Conservation (phyloP, 2,888 invertebrate species). For the Drosophila histrio region DNA sequence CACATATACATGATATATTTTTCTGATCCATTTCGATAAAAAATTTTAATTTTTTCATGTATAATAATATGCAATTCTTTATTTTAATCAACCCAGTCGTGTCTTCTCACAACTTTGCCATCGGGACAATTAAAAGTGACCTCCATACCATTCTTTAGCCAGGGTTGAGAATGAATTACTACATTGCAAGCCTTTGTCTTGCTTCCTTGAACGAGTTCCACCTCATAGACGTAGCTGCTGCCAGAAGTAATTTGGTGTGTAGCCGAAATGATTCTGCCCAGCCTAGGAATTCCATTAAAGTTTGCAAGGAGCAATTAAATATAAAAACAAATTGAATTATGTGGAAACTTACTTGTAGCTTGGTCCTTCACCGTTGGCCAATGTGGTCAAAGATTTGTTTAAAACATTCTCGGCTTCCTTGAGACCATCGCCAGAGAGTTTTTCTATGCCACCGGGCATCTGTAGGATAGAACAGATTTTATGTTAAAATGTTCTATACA, state of each 20-base stretch:
- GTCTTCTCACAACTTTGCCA: too few relatives aligned
- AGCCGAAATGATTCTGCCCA: constrained; percentile 59
- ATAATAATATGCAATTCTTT: too few relatives aligned
- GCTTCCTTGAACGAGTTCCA: constrained; percentile 46
- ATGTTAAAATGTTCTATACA: neutral
- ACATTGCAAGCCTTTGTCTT: constrained; percentile 44
- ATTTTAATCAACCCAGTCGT: too few relatives aligned
- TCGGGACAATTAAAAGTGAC: constrained; percentile 59
- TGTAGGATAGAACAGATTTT: neutral
- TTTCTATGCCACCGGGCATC: constrained; percentile 25
- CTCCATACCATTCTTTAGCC: constrained; percentile 51
- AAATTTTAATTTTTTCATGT: too few relatives aligned
- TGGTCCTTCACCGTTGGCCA: constrained; percentile 54
- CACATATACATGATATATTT: neutral
- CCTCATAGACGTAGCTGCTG: constrained; percentile 42
- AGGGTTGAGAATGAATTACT: constrained; percentile 54
- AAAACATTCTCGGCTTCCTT: constrained; percentile 32
- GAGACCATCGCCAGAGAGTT: constrained; percentile 34
- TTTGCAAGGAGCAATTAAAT: neutral
- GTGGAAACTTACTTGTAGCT: constrained; percentile 42
- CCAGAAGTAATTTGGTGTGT: constrained; percentile 54
- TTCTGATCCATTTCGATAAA: too few relatives aligned
- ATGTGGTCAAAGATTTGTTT: constrained; percentile 20
- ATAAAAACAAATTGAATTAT: neutral
- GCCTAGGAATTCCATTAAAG: constrained; percentile 27